Conservation (phyloP, 2,113 vertebrate genomes). For the Semnornis frantzii region DNA sequence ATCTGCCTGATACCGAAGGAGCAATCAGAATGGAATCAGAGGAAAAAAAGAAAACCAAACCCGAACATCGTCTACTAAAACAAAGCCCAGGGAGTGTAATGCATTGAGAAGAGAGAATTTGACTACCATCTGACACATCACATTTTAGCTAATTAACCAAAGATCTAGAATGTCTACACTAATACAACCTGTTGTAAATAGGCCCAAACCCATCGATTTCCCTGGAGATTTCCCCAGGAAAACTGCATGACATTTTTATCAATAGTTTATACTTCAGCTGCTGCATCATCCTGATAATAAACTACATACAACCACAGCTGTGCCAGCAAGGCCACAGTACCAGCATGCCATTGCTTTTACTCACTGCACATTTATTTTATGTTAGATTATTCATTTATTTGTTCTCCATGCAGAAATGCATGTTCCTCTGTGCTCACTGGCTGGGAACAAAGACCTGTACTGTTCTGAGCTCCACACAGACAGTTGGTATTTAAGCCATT, state of each 20-base stretch:
- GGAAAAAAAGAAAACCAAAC: neutral
- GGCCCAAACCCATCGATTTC: neutral
- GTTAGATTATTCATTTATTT: neutral
- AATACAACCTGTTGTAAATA: neutral
- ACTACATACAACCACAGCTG: neutral
- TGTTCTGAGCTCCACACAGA: neutral
- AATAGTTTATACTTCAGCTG: neutral
- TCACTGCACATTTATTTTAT: neutral
- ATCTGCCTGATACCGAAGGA: neutral
- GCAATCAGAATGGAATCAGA: neutral
- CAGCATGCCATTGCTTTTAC: neutral
- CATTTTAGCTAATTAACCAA: neutral
- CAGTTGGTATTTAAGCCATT: accelerated
- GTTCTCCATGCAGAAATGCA: neutral
- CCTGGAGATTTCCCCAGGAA: neutral
- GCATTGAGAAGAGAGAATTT: neutral
- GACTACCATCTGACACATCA: neutral
- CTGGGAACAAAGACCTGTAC: neutral
- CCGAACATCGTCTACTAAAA: neutral
- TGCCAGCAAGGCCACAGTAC: neutral
- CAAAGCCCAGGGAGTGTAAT: neutral
- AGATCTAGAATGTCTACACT: neutral
- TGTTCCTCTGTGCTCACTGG: neutral
- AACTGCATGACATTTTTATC: neutral
- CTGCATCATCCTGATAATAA: neutral